A percentile compares a stretch with the other conserved stretches of the same genome.
These are phyloP conservation scores for Ophion slaviceki DNA, from an alignment of 2,888 invertebrate genomes.

Conservation along the genomic window DNA sequence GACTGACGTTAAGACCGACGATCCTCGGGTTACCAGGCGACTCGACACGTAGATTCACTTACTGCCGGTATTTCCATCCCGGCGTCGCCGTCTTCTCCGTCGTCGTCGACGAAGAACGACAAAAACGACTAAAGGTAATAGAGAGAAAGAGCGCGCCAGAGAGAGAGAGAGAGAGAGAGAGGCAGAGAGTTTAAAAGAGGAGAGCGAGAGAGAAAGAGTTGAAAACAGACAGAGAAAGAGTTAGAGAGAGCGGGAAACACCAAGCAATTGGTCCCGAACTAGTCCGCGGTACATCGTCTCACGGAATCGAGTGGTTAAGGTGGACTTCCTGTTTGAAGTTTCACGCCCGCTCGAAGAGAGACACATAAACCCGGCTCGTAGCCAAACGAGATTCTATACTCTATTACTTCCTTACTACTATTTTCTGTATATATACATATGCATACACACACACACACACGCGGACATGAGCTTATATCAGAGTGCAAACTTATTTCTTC, in stretches of 20 bases:
- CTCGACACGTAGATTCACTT: constrained; percentile 71
- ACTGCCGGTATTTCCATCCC: constrained; percentile 71
- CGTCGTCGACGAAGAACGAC: constrained; percentile 48
- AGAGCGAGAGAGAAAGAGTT: constrained; percentile 7
- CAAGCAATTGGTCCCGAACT: constrained; percentile 64
- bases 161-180: background rate
- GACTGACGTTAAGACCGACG: constrained; percentile 73
- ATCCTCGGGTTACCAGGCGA: constrained; percentile 70
- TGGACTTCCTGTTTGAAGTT: constrained; percentile 71
- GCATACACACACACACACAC: background rate
- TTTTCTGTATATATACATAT: background rate
- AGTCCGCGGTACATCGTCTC: constrained; percentile 54
- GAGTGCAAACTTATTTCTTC: too few relatives aligned
- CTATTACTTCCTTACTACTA: constrained; percentile 30
- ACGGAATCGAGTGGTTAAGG: constrained; percentile 65
- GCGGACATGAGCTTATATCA: too few relatives aligned
- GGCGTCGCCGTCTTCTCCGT: constrained; percentile 58
- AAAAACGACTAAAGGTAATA: constrained; percentile 47
- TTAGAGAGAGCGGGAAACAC: constrained; percentile 8
- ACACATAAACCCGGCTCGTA: constrained; percentile 58
- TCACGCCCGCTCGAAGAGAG: constrained; percentile 68
- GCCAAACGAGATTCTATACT: constrained; percentile 58
- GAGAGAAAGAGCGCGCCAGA: constrained; percentile 11
- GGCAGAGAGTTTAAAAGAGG: background rate
- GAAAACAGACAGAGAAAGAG: background rate